A percentile compares a stretch with the other conserved stretches of the same genome.
Conservation (phyloP, 2,797 vertebrate genomes). For the Poeciliopsis presidionis region DNA sequence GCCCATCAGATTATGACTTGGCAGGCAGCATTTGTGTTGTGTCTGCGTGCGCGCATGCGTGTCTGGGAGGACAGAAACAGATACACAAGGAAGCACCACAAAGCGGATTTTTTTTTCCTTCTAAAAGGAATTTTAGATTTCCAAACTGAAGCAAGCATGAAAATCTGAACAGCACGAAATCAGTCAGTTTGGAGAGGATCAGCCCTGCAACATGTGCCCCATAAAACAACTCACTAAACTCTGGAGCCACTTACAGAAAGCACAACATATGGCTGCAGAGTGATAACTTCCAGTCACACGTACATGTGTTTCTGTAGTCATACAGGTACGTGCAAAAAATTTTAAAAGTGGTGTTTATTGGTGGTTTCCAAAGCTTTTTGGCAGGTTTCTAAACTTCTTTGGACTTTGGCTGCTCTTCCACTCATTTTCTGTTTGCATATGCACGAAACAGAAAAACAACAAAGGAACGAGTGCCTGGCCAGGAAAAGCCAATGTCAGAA, state of each 20-base stretch:
- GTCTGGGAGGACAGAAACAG: constrained; percentile 6
- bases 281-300: background rate
- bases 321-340: background rate
- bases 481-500: background rate
- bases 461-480: background rate
- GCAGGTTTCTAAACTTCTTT: background rate
- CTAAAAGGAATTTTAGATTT: constrained; percentile 21
- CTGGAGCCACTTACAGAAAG: background rate
- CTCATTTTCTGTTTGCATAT: background rate
- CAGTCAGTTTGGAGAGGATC: background rate
- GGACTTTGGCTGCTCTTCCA: background rate
- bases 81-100: constrained; percentile 20
- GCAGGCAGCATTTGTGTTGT: constrained; percentile 47
- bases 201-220: background rate
- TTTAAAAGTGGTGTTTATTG: background rate
- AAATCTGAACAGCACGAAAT: constrained; percentile 11
- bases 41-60: background rate
- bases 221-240: background rate
- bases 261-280: constrained; percentile 2
- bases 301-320: background rate
- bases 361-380: background rate
- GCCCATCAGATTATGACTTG: constrained; percentile 68
- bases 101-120: constrained; percentile 20
- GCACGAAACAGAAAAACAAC: background rate
- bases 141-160: constrained; percentile 6